Evolutionary conservation across 2,888 invertebrate species (phyloP), one percentile per base, ranked within the genome.

Genomic region (Cylindroiulus punctatus): DNA sequence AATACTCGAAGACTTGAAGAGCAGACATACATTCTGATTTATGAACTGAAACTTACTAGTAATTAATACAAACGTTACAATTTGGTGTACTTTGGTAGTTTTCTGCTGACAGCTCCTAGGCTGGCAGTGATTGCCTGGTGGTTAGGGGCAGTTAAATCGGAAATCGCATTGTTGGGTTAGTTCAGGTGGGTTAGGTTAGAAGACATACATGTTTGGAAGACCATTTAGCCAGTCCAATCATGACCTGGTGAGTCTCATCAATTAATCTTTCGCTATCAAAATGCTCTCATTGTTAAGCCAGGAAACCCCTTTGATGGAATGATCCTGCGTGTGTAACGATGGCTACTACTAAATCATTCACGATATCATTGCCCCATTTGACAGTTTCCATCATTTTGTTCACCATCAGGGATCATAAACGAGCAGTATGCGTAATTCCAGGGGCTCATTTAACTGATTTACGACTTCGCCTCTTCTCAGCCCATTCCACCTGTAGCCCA

Each of bases 401-500:
- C 30, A 17, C 26, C 26, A 17, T 65, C 26, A 12, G 26, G 65
- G 65, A 22, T 65, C 65, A 65, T 65, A 65, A 65, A 65, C 65
- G 10, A 65, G 65, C 65, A 76, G 26, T 76, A 76, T 44, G 44
- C 12, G 76, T 76, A 76, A 30, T 30, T 76, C 76, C 76, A 30
- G 17, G 12, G 30, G 76, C 76, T 76, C 76, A 76, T 76, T 76
- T 76, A 76, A 76, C 76, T 76, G 76, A 76, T 76, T 76, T 76
- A 76, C 26, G 76, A 76, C 26, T 30, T 65, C 26, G 65, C n/a
- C 65, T 26, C 10, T 26, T 26, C 26, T 26, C 12, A 26, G 26
- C 65, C 30, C 76, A 76, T 17, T 76, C 30, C 76, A 76, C 76
- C 76, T 76, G 76, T 76, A 76, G 76, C 30, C 40, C 30, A 32